Evolutionary conservation across 2,113 vertebrate genomes (phyloP).

Genomic region (Bungarus multicinctus): DNA sequence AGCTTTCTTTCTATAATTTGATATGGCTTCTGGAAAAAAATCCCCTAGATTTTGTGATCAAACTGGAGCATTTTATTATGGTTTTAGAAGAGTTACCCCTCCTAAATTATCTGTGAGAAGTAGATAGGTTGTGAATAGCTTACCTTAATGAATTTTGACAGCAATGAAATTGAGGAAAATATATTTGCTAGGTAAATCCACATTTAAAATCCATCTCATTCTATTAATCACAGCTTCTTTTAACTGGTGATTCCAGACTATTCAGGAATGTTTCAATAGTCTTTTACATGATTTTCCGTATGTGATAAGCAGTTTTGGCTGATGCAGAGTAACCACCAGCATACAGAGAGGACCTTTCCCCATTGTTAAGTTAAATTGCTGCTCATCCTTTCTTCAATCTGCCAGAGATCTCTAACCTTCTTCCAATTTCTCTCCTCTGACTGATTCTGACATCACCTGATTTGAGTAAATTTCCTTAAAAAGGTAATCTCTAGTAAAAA

Average conservation of each 20-base stretch:
- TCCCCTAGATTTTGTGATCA: slow-evolving; percentile 2
- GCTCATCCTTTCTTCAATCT: background rate
- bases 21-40: background rate
- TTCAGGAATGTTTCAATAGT: background rate
- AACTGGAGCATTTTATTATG: slow-evolving; percentile 5
- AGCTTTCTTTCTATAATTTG: background rate
- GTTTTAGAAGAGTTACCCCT: slow-evolving; percentile 1
- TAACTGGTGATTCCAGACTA: background rate
- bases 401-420: background rate
- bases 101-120: slow-evolving; percentile 3
- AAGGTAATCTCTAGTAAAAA: background rate
- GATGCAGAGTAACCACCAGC: background rate
- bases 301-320: background rate
- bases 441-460: background rate
- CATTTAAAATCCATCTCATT: slow-evolving; percentile 17
- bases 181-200: slow-evolving; percentile 16
- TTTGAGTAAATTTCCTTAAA: background rate
- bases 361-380: background rate
- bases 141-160: slow-evolving; percentile 24
- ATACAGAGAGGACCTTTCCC: background rate
- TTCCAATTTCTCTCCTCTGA: background rate
- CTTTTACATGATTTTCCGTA: background rate
- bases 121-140: background rate
- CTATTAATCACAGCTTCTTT: slow-evolving; percentile 11
- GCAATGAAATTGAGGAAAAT: slow-evolving; percentile 12